Conservation (phyloP, 2,113 vertebrate species). For the Thinocorus orbignyianus region DNA sequence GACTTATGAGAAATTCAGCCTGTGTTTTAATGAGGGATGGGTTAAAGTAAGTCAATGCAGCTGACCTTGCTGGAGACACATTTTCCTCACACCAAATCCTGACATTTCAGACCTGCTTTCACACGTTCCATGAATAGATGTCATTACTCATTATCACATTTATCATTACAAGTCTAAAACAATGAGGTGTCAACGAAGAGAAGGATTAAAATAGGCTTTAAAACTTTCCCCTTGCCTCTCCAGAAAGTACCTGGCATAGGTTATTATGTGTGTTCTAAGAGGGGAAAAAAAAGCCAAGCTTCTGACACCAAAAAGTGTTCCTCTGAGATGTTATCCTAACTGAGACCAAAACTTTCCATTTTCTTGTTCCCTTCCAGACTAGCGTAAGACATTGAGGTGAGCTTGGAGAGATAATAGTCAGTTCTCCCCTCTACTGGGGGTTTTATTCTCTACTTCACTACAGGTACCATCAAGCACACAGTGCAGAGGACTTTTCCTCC, state of each 20-base stretch:
- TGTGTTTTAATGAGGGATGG: conserved; percentile 47
- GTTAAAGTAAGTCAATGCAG: conserved; percentile 54
- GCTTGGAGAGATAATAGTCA: background rate
- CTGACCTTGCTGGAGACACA: conserved; percentile 68
- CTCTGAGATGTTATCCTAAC: background rate
- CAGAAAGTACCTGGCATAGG: conserved; percentile 15
- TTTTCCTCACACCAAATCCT: conserved; percentile 69
- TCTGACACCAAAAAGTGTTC: background rate
- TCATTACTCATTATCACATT: conserved; percentile 79
- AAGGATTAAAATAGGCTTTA: conserved; percentile 69
- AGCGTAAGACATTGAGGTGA: background rate
- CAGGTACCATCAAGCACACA: background rate
- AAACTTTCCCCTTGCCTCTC: background rate
- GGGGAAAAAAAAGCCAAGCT: background rate
- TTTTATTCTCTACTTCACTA: background rate
- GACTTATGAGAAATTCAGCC: conserved; percentile 50
- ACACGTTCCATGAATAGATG: conserved; percentile 75
- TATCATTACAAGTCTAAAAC: conserved; percentile 74
- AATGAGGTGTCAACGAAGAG: conserved; percentile 60
- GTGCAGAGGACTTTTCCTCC: background rate
- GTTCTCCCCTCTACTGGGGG: background rate
- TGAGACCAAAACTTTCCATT: background rate
- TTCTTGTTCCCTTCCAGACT: background rate
- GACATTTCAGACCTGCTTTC: conserved; percentile 74
- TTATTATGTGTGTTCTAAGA: conserved; percentile 10